Base-by-base conservation (phyloP, 2,113 vertebrate species). In the Pachypanchax playfairii region DNA sequence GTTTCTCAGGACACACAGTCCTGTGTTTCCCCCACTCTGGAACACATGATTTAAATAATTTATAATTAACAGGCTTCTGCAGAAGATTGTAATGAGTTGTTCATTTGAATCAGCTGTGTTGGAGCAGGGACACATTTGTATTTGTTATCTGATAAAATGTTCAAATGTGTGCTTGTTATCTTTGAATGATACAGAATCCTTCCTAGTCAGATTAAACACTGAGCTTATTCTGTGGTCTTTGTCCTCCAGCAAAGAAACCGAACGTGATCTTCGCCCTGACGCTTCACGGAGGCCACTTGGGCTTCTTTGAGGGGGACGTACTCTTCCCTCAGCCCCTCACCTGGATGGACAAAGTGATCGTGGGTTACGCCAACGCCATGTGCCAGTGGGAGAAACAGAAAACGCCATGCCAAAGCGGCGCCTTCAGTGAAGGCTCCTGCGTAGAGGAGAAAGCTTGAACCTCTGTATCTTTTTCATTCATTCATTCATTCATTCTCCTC, bases 291-390 rank as follows among this genome's bases (percentile, higher is more conserved):
- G 97, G 97, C 35, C 97, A 99, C 88, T 89, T 99, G 84, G 97
- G 97, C 75, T 99, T 98, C 91, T 99, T 99, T n/a, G 96, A 99
- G 83, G 97, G 97, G 0, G 95, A 96, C 0, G 96, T 99, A 56
- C 95, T 99, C 2, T 95, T 99, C 73, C 97, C 97, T 0, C 93
- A 99, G 56, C 97, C 97, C 4, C 94, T 99, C 55, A 99, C 97
- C 20, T 99, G 97, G 97, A 99, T 99, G 97, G 97, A 99, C 90
- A 99, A 99, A 88, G 94, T 99, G 21, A 95, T 99, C 35, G 94
- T 99, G 73, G 93, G 94, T 60, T 99, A 98, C 21, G 89, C 95
- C 83, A 93, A 97, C 4, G 91, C 96, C 84, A 93, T 99, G 42
- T 98, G 96, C 90, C 96, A 98, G 64, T 99, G 96, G 96, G 94